phyloP scores from a whole-genome alignment of 2,888 invertebrate species.

The Chesias legatella region DNA sequence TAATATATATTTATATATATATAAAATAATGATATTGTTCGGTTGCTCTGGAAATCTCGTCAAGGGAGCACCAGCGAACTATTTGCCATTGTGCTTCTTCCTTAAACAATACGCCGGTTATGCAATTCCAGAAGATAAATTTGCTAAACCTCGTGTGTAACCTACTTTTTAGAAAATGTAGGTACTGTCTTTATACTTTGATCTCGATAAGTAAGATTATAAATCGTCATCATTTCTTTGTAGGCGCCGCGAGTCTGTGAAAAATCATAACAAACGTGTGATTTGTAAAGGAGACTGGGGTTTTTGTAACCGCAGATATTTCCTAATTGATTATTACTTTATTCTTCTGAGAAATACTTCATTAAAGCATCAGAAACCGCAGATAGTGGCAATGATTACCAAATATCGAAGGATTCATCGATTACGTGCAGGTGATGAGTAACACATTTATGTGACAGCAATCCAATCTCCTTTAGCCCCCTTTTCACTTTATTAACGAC shows the following conservation, averaged over 20 bases:
- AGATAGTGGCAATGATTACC: slow-evolving; percentile 13
- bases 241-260: slow-evolving; percentile 52
- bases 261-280: slow-evolving; percentile 54
- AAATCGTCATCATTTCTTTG: slow-evolving; percentile 55
- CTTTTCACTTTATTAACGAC: too few relatives aligned
- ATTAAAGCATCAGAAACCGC: too few relatives aligned
- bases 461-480: too few relatives aligned
- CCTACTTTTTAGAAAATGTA: slow-evolving; percentile 41
- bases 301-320: slow-evolving; percentile 2
- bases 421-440: too few relatives aligned
- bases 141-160: slow-evolving; percentile 57
- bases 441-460: too few relatives aligned
- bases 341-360: not conserved
- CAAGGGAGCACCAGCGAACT: too few relatives aligned
- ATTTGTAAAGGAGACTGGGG: slow-evolving; percentile 33
- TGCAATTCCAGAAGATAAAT: slow-evolving; percentile 47
- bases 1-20: too few relatives aligned
- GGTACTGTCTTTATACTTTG: slow-evolving; percentile 33
- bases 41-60: too few relatives aligned
- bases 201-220: slow-evolving; percentile 52
- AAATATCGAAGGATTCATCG: slow-evolving; percentile 4
- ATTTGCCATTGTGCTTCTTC: not conserved
- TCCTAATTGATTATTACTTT: not conserved
- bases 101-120: slow-evolving; percentile 15
- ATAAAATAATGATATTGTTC: too few relatives aligned